phyloP scores from a whole-genome alignment of 2,113 vertebrate species.

The Apodemus speciosus region DNA sequence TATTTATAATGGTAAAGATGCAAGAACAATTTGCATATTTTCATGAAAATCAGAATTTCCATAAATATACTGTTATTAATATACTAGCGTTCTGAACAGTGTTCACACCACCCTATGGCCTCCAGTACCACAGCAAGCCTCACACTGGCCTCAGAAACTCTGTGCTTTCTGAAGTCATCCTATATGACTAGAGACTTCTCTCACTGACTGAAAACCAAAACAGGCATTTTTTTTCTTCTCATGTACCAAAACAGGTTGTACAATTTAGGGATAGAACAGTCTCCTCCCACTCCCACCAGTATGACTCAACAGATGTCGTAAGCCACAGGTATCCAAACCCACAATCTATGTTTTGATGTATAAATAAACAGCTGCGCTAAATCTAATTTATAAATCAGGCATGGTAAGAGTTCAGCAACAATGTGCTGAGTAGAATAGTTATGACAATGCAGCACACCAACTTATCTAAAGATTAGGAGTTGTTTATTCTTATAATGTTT shows the following conservation, averaged over 20 bases:
- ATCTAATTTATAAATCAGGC: neutral
- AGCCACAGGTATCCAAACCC: neutral
- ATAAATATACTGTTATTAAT: neutral
- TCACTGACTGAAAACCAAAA: neutral
- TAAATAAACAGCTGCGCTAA: neutral
- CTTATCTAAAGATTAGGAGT: neutral
- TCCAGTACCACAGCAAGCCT: neutral
- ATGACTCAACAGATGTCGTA: neutral
- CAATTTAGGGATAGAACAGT: neutral
- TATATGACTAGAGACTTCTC: rapidly evolving
- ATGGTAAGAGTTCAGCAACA: neutral
- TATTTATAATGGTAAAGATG: constrained; percentile 7
- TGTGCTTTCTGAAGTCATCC: neutral
- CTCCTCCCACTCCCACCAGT: neutral
- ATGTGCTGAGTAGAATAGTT: neutral
- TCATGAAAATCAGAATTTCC: neutral
- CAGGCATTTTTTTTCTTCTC: neutral
- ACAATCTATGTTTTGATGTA: neutral
- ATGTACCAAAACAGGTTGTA: neutral
- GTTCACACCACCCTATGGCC: neutral
- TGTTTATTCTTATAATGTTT: neutral
- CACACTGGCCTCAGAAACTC: neutral
- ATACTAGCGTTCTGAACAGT: rapidly evolving
- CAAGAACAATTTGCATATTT: neutral
- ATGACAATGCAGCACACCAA: neutral